Evolutionary conservation across 2,797 vertebrate species (phyloP), one percentile per base, ranked within the genome.

Genomic region (Sebastes hubbsi): DNA sequence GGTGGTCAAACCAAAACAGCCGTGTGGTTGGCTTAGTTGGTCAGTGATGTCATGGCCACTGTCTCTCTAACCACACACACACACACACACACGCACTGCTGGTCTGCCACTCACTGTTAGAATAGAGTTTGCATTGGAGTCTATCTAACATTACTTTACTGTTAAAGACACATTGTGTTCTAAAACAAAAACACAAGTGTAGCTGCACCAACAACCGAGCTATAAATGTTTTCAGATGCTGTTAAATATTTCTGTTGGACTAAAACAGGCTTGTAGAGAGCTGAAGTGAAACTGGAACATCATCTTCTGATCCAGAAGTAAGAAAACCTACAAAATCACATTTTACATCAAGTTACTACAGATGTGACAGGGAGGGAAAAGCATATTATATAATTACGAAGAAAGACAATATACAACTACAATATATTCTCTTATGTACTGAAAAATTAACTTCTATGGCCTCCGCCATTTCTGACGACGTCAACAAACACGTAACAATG

Each of bases 1-100:
- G 92, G 91, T 93, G 93, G 90, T 88, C 77, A 36, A 88, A 90
- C 74, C 87, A 87, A 88, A 92, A 92, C 92, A 92, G 76, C 25
- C 64, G 16, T 76, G 83, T 74, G 84, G 75, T 88, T 89, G 75
- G 84, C 75, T 91, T 80, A 77, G 79, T 20, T 76, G 73, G 65
- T 89, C 77, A 83, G 77, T 90, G 90, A 91, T 88, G 84, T 90
- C 90, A 90, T 88, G 67, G 84, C 81, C 66, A 71, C 71, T 83
- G 84, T 87, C 71, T 83, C 73, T 60, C 65, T 61, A 76, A 62
- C 10, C 75, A 60, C 69, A 62, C 25, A 29, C 80, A 83, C 71
- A 80, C 81, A 83, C 71, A 80, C 66, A 36, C 30, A 27, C 65
- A 22, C 38, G 25, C 65, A 18, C 66, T 30, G 14, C 16, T 60